Evolutionary conservation across 2,113 vertebrate species (phyloP), one percentile per base, ranked within the genome.

Genomic region (Salminus brasiliensis): DNA sequence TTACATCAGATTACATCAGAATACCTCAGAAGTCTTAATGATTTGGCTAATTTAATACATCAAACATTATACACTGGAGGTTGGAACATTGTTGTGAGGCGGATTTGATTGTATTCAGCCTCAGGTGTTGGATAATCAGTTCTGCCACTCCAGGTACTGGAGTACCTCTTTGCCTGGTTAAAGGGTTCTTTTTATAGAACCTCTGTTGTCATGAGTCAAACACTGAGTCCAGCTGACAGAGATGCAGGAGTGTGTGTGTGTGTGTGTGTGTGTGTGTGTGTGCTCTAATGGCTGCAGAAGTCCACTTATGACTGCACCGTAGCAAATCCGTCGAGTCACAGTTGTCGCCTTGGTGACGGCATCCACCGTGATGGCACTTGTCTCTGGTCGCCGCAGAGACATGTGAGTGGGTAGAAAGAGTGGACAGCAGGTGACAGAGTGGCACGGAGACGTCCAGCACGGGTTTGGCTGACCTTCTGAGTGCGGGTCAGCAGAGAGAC

Each of bases 341-440:
- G 78, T 80, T 88, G 86, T 88, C 88, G 74, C 70, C 74, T 85
- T 62, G 81, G 82, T 27, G 85, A 87, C 74, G 5, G 7, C 16
- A 2, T 32, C 55, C 80, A n/a, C 55, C 41, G 47, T 25, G 39
- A 87, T 83, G 71, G 29, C 39, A 2, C 45, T 52, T 69, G 36
- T 84, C 78, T 77, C 73, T 52, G 70, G 49, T 53, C n/a, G 1
- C 49, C 49, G 9, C n/a, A 6, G 49, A 53, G 49, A 53, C 0
- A 32, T 23, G 66, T 52, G 60, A 1, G 60, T 63, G 60, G 13
- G 60, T 21, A 12, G 27, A 32, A 21, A 62, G 27, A 16, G 59
- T 62, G 59, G 27, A 30, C 49, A 53, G 49, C 49, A 53, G 49
- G 49, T 53, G 49, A 34, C 25, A 21, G 36, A 32, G 52, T 5